phyloP scores from a whole-genome alignment of 1,140 invertebrate genomes.

The Drosophila repletoides region DNA sequence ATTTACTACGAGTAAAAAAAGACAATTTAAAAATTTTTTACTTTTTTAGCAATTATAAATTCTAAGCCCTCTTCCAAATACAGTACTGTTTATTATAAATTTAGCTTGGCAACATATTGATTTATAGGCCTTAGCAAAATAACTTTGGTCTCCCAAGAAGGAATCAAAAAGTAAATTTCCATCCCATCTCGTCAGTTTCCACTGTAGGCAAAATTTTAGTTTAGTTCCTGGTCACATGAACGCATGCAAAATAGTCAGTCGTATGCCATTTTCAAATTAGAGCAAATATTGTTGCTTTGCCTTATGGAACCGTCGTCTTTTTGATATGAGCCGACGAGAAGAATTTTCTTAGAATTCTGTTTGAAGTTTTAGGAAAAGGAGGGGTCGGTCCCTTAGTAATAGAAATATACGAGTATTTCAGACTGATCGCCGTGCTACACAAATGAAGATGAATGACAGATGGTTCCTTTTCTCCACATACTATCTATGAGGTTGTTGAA shows the following conservation, averaged over 20 bases:
- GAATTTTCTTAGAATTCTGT: slow-evolving; percentile 61
- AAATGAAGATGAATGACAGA: slow-evolving; percentile 76
- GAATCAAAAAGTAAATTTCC: too few relatives aligned
- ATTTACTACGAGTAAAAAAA: too few relatives aligned
- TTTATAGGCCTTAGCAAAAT: neutral
- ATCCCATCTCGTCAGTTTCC: neutral
- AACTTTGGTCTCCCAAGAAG: too few relatives aligned
- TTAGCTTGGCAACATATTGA: too few relatives aligned
- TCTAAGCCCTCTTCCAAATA: too few relatives aligned
- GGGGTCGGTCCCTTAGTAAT: slow-evolving; percentile 39
- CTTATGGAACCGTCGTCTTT: slow-evolving; percentile 22
- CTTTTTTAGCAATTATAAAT: too few relatives aligned
- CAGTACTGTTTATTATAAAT: too few relatives aligned
- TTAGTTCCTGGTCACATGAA: slow-evolving; percentile 10
- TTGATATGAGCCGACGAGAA: slow-evolving; percentile 61
- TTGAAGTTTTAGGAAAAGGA: slow-evolving; percentile 17
- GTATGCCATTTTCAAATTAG: slow-evolving; percentile 57
- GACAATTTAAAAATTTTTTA: too few relatives aligned
- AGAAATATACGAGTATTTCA: slow-evolving; percentile 57
- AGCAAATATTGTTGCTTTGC: slow-evolving; percentile 39
- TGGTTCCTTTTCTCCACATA: slow-evolving; percentile 24
- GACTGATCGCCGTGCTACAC: slow-evolving; percentile 55
- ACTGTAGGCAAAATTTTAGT: slow-evolving; percentile 11
- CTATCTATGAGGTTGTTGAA: slow-evolving; percentile 18
- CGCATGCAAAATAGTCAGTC: slow-evolving; percentile 57